Evolutionary conservation across 2,113 vertebrate genomes (phyloP), one percentile per base, ranked within the genome.

Genomic region (Pseudorectes ferrugineus): DNA sequence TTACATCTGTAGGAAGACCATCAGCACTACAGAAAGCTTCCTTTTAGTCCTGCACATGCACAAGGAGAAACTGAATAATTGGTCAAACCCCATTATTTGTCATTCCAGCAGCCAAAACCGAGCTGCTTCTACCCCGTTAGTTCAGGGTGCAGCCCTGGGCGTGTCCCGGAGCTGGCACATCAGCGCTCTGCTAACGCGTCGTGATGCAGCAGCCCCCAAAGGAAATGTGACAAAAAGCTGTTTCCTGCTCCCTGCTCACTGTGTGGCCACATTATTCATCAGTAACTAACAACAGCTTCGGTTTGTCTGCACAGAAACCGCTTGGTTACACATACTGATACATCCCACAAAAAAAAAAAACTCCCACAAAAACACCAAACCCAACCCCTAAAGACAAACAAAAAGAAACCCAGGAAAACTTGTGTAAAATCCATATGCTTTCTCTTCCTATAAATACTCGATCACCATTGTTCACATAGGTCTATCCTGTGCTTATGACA

Each of bases 181-280:
- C 46, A 7, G 46, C 2, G 1, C 24, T 52, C 36, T 22, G n/a
- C 25, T 20, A n/a, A 2, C 14, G 16, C 12, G 31, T 13, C 43
- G 35, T 36, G 83, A 73, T 68, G 81, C 88, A 92, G 93, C 70
- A 79, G 42, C 61, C 45, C 46, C 40, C 68, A 81, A 58, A 68
- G 89, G 91, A 96, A 96, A 42, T 4, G 26, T 42, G 85, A 75
- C 81, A 62, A 55, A 70, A 79, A 91, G 81, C 81, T 89, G 74
- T 5, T 97, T 97, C 96, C 96, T 94, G 87, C 59, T 78, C 83
- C 66, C 68, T 52, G 57, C 77, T 33, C 28, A 31, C 51, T 19
- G 28, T 36, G 74, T 11, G 42, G 73, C 48, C 83, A 24, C 68
- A 35, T 75, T 74, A 70, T 15, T 71, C 54, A 63, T 6, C 59